These are phyloP conservation scores for Daktulosphaira vitifoliae DNA, from an alignment of 1,140 invertebrate species.

Conservation along the genomic window DNA sequence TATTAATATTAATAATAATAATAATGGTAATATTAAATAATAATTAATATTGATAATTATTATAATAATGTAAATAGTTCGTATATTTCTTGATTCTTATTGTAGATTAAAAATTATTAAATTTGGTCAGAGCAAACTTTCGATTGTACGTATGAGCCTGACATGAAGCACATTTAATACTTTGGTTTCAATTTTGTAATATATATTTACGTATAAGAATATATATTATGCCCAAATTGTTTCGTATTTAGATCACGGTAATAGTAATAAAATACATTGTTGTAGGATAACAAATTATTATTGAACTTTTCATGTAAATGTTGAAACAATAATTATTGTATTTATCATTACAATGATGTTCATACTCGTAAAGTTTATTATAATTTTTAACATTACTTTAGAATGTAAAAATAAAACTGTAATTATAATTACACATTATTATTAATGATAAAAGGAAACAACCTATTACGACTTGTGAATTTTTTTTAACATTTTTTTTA, in stretches of 20 bases:
- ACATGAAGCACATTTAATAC: not conserved
- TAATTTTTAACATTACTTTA: constrained; percentile 25
- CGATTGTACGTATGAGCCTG: no score
- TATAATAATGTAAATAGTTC: no score
- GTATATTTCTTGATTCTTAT: no score
- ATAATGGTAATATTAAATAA: no score
- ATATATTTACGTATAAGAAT: not conserved
- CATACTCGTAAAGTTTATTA: constrained; percentile 21
- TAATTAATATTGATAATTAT: no score
- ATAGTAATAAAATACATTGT: constrained; percentile 17
- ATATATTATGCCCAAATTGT: constrained; percentile 4
- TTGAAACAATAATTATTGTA: constrained; percentile 24
- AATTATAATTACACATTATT: no score
- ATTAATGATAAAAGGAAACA: not conserved
- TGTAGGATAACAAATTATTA: constrained; percentile 21
- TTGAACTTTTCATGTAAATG: constrained; percentile 13
- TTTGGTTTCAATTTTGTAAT: constrained; percentile 20
- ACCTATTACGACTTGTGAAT: constrained; percentile 2
- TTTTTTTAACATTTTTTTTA: constrained; percentile 29
- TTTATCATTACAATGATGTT: constrained; percentile 15
- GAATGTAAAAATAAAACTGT: constrained; percentile 17
- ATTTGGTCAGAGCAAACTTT: no score
- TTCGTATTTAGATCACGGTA: constrained; percentile 26
- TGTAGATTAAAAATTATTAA: no score
- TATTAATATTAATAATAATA: not conserved